Base-by-base conservation (phyloP, 37 sponge, comb jelly and placozoan genomes). In the Haliclona indistincta region DNA sequence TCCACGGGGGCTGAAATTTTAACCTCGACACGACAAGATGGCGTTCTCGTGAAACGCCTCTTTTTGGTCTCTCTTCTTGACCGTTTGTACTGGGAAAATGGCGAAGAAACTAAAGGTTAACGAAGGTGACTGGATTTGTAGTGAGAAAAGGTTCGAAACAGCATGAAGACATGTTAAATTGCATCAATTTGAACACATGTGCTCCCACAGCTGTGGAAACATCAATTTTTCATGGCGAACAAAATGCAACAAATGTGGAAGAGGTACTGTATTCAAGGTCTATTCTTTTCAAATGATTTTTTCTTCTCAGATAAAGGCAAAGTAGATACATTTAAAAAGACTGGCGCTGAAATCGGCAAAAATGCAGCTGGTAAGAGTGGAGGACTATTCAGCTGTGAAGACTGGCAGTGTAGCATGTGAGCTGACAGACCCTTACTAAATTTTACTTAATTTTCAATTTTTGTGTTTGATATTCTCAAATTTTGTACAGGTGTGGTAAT, bases 91-190 rank as follows among this genome's bases (percentile, higher is more conserved):
- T 30, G 38, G 37, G 22, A 68, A 68, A n/a, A 68, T 79, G 72
- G 49, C 72, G 49, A 68, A 75, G 38, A 67, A 73, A 20, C 41
- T 86, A 53, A 81, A 73, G 56, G 74, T 93, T 30, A 82, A 88
- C n/a, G 97, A 97, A 15, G 97, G 97, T 25, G 97, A 97, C 77
- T 97, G 97, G 97, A 88, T 93, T 56, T 97, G 97, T 55, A 45
- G 83, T 19, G 81, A 91, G 30, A 82, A 84, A 40, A 64, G 78
- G 94, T 97, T 32, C 63, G 82, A 42, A 8, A 4, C 8, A 22
- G 29, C 2, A 2, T 38, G 42, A 23, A 29, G 23, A 61, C 51
- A 47, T 15, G 40, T 17, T 45, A 58, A 28, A 1, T 38, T 34
- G 17, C 42, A 56, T 42, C 38, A 56, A 38, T 4, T 19, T 45